Percentiles rank a stretch among this genome's conserved stretches.
These are phyloP conservation scores for Agriopis leucophaearia DNA, from an alignment of 2,888 invertebrate species.

Conservation along the genomic window DNA sequence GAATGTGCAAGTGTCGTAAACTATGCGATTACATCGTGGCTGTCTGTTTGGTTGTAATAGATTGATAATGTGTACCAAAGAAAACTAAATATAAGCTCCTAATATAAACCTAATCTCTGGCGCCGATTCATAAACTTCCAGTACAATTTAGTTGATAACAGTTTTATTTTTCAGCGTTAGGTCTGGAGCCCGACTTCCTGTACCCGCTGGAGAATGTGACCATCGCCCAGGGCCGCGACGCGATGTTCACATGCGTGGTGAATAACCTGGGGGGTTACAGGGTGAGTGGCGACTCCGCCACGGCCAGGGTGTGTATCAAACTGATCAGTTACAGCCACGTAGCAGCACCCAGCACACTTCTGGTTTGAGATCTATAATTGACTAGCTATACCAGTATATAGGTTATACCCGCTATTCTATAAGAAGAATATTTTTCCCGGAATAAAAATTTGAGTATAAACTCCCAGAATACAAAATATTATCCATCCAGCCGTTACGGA, in stretches of 20 bases:
- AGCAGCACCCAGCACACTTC: conserved; percentile 82
- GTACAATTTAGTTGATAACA: too few relatives aligned
- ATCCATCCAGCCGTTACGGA: too few relatives aligned
- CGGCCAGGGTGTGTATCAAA: conserved; percentile 94
- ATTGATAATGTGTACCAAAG: conserved; percentile 33
- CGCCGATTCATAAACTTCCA: too few relatives aligned
- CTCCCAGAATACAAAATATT: too few relatives aligned
- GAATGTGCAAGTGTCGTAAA: conserved; percentile 59
- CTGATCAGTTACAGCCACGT: conserved; percentile 78
- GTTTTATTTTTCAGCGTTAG: conserved; percentile 87
- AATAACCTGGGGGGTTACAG: conserved; percentile 94
- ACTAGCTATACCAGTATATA: not conserved
- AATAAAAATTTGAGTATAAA: not conserved
- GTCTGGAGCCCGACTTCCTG: conserved; percentile 93
- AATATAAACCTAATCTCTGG: too few relatives aligned
- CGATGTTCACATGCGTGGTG: conserved; percentile 94
- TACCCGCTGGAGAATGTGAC: conserved; percentile 94
- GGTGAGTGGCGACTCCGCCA: conserved; percentile 96
- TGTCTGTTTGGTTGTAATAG: conserved; percentile 25
- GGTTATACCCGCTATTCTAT: not conserved
- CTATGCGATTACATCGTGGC: conserved; percentile 48
- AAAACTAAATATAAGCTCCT: too few relatives aligned
- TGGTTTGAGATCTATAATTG: conserved; percentile 78
- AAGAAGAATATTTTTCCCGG: not conserved
- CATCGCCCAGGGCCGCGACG: conserved; percentile 93